A percentile compares a stretch with the other conserved stretches of the same genome.
Conservation (phyloP, 2,888 invertebrate genomes). For the Chromoteleia sp. region DNA sequence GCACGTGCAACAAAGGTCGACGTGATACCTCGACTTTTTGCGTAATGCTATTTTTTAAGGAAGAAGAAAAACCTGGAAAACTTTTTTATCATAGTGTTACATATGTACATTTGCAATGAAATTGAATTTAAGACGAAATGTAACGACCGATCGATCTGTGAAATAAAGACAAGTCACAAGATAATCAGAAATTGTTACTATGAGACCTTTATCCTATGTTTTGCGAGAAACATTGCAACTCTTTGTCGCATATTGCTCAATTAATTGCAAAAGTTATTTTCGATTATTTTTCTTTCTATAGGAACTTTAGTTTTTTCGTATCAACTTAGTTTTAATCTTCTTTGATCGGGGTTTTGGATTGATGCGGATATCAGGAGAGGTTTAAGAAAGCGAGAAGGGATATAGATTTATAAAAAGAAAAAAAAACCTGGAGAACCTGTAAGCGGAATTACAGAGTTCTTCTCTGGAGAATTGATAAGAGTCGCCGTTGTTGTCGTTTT, state of each 20-base stretch:
- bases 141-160: conserved; percentile 41
- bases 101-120: conserved; percentile 53
- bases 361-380: background rate
- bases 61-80: conserved; percentile 25
- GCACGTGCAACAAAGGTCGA: conserved; percentile 39
- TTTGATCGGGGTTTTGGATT: background rate
- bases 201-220: conserved; percentile 12
- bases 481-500: background rate
- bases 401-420: background rate
- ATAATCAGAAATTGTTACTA: conserved; percentile 14
- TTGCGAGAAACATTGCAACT: background rate
- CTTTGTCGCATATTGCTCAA: conserved; percentile 9
- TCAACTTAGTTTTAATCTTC: conserved; percentile 9
- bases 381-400: background rate
- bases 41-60: conserved; percentile 52
- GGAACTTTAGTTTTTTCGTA: background rate
- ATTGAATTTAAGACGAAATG: conserved; percentile 41
- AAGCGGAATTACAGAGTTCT: conserved; percentile 1
- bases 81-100: conserved; percentile 60
- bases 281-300: background rate
- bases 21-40: conserved; percentile 26
- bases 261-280: conserved; percentile 13
- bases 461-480: background rate
- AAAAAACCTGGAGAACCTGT: background rate
- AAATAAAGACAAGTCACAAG: conserved; percentile 51